Conservation (phyloP, 2,797 vertebrate species). For the Caiman crocodilus region DNA sequence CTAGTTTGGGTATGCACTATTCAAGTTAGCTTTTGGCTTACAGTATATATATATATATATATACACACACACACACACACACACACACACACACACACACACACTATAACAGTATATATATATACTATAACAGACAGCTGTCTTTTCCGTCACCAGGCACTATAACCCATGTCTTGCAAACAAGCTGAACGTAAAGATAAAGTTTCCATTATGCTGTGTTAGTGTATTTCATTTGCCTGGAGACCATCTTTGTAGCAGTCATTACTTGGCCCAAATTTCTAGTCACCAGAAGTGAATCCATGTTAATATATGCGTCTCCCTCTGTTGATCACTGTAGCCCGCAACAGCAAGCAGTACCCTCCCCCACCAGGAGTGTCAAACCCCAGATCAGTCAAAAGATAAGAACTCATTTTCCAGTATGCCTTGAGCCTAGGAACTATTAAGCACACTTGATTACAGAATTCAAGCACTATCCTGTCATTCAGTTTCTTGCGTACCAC, state of each 20-base stretch:
- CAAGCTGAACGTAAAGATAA: neutral
- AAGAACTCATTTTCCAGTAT: neutral
- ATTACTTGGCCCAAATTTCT: neutral
- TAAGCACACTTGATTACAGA: neutral
- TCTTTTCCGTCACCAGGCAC: neutral
- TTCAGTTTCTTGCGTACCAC: neutral
- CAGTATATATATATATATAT: neutral
- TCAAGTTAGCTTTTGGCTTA: neutral
- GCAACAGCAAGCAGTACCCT: neutral
- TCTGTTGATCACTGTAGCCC: neutral
- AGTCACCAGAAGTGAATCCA: neutral
- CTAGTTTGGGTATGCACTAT: rapidly evolving
- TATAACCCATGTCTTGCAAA: neutral
- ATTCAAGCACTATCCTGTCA: neutral
- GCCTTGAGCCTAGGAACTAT: neutral
- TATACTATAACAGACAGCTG: neutral
- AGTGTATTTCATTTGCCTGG: neutral
- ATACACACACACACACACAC: too few species aligned
- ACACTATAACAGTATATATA: neutral
- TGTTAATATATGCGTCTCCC: neutral
- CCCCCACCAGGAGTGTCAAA: neutral
- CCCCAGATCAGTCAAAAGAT: neutral
- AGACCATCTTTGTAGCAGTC: neutral
- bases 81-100: too few species aligned
- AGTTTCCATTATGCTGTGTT: neutral